Conservation (phyloP, 2,888 invertebrate genomes). For the Hypolimnas misippus region DNA sequence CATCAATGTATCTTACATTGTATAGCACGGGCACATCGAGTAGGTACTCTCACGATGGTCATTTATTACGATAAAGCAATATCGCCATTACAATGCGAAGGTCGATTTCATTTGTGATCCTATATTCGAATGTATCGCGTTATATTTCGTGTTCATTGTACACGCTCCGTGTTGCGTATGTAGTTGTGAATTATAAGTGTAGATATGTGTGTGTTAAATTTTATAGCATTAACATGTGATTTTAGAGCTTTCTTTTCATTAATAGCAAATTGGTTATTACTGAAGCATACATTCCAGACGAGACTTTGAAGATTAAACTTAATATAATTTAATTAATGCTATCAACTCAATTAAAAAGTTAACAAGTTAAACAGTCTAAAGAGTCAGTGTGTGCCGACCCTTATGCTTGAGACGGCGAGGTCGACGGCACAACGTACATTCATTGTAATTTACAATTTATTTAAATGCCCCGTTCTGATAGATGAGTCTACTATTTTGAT, state of each 20-base stretch:
- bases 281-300: too few species aligned
- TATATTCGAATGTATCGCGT: conserved; percentile 60
- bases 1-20: conserved; percentile 1
- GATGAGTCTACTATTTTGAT: conserved; percentile 60
- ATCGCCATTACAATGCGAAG: conserved; percentile 50
- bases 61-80: conserved; percentile 38
- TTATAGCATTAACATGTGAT: neutral
- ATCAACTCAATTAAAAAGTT: neutral
- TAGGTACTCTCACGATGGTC: conserved; percentile 22
- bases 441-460: conserved; percentile 81
- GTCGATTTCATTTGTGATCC: conserved; percentile 74
- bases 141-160: conserved; percentile 38
- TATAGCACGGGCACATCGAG: conserved; percentile 8
- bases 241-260: too few species aligned
- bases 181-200: conserved; percentile 12
- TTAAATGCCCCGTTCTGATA: conserved; percentile 75
- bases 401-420: conserved; percentile 62
- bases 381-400: conserved; percentile 44
- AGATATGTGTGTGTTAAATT: conserved; percentile 30
- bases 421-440: conserved; percentile 64
- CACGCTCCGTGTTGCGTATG: conserved; percentile 16
- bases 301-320: neutral
- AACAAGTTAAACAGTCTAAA: neutral
- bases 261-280: too few species aligned
- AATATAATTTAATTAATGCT: neutral